A percentile compares a stretch with the other conserved stretches of the same genome.
Evolutionary conservation across 1,140 invertebrate species (phyloP).

Genomic region (Bemisia tabaci): DNA sequence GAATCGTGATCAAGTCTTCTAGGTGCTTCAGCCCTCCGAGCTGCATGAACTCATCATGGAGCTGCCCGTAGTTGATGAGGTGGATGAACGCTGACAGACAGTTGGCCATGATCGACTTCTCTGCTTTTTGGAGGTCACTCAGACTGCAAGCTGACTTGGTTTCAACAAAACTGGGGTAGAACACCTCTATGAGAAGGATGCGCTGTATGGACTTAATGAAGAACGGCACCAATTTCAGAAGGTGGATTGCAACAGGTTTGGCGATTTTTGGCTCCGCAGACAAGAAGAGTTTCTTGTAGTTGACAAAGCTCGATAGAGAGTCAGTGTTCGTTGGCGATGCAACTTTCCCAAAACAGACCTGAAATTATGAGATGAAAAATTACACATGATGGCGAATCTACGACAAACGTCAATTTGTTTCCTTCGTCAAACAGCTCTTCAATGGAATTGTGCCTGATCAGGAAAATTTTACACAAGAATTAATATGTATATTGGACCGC

Average conservation of each 20-base stretch:
- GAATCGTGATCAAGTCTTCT: background rate
- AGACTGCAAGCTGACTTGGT: background rate
- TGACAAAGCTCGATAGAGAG: background rate
- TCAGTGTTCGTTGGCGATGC: background rate
- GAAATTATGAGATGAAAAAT: too few relatives aligned
- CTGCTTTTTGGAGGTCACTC: background rate
- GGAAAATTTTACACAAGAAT: too few relatives aligned
- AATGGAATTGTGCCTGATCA: too few relatives aligned
- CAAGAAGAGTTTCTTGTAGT: background rate
- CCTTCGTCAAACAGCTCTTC: too few relatives aligned
- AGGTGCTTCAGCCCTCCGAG: background rate
- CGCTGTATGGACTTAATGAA: background rate
- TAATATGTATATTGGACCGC: too few relatives aligned
- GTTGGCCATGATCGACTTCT: background rate
- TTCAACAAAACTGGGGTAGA: background rate
- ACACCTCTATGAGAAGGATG: background rate
- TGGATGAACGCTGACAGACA: background rate
- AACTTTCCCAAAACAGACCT: background rate
- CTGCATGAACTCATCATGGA: background rate
- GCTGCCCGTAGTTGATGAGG: background rate
- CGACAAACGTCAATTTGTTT: too few relatives aligned
- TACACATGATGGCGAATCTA: too few relatives aligned
- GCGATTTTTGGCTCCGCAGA: background rate
- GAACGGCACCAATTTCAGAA: background rate
- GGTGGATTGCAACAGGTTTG: background rate